A percentile compares a stretch with the other conserved stretches of the same genome.
Evolutionary conservation across 2,888 invertebrate genomes (phyloP).

Genomic region (Drosophila nr. fundita): DNA sequence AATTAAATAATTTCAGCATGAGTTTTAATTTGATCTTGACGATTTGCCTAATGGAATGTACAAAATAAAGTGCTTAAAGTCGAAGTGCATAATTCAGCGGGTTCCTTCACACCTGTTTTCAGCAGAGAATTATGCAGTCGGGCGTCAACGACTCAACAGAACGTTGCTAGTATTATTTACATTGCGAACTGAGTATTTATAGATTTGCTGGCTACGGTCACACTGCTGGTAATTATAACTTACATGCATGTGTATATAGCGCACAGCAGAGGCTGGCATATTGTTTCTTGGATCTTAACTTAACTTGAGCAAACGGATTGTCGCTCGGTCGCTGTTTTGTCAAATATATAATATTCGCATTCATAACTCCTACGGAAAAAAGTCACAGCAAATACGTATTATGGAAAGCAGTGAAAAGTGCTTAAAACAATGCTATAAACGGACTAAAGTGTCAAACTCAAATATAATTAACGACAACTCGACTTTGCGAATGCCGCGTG

Average conservation of each 20-base stretch:
- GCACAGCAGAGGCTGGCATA: constrained; percentile 32
- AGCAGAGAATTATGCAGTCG: not conserved
- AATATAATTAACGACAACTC: constrained; percentile 16
- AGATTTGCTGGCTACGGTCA: constrained; percentile 19
- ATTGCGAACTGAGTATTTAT: not conserved
- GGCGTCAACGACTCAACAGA: not conserved
- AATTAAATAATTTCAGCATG: not conserved
- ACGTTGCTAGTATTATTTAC: constrained; percentile 18
- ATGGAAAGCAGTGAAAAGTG: constrained; percentile 69
- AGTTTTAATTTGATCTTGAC: not conserved
- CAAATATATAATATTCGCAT: constrained; percentile 20
- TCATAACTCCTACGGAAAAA: constrained; percentile 27
- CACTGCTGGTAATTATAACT: constrained; percentile 23
- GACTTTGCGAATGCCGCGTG: constrained; percentile 48
- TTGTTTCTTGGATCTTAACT: constrained; percentile 46
- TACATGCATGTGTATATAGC: constrained; percentile 32
- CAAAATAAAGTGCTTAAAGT: not conserved
- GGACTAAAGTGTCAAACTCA: constrained; percentile 55
- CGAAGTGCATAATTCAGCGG: not conserved
- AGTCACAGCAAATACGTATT: constrained; percentile 45
- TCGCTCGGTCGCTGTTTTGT: constrained; percentile 29
- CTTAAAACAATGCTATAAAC: constrained; percentile 49
- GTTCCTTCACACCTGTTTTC: not conserved
- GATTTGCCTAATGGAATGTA: not conserved
- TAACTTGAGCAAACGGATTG: constrained; percentile 33